Evolutionary conservation across 2,888 invertebrate genomes (phyloP), one percentile per base, ranked within the genome.

Genomic region (Diplazon laetatorius): DNA sequence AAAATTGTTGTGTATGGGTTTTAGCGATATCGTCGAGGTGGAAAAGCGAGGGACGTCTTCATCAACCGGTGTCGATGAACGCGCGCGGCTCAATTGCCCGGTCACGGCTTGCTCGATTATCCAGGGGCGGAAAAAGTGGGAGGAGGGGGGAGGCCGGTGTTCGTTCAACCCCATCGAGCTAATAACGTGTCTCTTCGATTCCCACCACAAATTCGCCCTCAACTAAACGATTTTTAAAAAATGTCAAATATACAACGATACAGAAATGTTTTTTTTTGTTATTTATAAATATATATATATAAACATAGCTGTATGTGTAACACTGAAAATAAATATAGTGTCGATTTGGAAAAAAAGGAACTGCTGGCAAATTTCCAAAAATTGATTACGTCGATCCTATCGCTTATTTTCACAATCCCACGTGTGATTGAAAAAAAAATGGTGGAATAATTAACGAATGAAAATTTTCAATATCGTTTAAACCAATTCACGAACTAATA

Each of bases 41-140:
- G 0, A 25, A 52, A 30, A 3, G 18, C 12, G 48, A 4, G n/a
- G 20, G 12, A 16, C 18, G 48, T 57, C 57, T 55, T 60, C 57
- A 68, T 78, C 75, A 72, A 78, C 71, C 78, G 75, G 74, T 75
- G 78, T 75, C 75, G 74, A 78, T 16, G 66, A 70, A 78, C 66
- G 71, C 69, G 68, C 69, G 69, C 46, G 59, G 16, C n/a, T 39
- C 22, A 65, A 55, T 39, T 42, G 25, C 20, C 66, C 52, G 66
- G 48, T 35, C 18, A 16, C 62, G 62, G 62, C 30, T 25, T 65
- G 46, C 10, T 46, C 30, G 25, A 62, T 42, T 8, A 12, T 44
- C 25, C 25, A 3, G 9, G 12, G 4, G 22, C 2, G 4, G 10
- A 42, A 35, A 3, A 14, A 16, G 22, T 3, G 39, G 22, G 55